A percentile compares a stretch with the other conserved stretches of the same genome.
Conservation (phyloP, 2,888 invertebrate species). For the Pterostichus niger region DNA sequence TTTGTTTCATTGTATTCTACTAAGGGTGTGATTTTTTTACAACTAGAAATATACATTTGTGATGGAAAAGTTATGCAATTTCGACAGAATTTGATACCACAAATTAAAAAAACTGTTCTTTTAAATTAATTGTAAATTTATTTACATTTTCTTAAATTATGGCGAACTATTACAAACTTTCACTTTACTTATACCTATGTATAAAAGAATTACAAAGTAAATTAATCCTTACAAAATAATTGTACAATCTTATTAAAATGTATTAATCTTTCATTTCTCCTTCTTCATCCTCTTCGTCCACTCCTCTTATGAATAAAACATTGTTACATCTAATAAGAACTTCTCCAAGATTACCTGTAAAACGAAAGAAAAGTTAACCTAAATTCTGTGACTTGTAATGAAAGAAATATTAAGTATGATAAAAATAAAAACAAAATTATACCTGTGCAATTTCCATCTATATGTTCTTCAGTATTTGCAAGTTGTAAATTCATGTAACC, state of each 20-base stretch:
- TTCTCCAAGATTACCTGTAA: constrained; percentile 93
- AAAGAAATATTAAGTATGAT: constrained; percentile 22
- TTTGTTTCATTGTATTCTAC: no score
- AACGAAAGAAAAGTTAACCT: constrained; percentile 59
- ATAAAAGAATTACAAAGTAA: no score
- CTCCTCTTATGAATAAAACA: constrained; percentile 95
- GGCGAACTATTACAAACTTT: no score
- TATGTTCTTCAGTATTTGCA: constrained; percentile 98
- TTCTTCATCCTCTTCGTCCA: constrained; percentile 98
- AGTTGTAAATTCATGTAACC: constrained; percentile 99
- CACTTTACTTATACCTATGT: no score
- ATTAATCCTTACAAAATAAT: constrained; percentile 15
- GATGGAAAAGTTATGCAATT: background rate
- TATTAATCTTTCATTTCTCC: constrained; percentile 94
- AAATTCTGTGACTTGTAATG: background rate
- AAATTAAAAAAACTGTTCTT: no score
- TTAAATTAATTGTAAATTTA: no score
- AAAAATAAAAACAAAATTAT: constrained; percentile 68
- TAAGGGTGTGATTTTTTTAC: no score
- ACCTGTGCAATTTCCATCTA: constrained; percentile 95
- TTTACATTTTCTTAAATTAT: no score
- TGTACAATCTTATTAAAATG: constrained; percentile 8
- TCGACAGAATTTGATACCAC: no score
- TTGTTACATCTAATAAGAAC: constrained; percentile 98
- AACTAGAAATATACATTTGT: no score